Evolutionary conservation across 2,888 invertebrate genomes (phyloP), one percentile per base, ranked within the genome.

Genomic region (Boloria selene): DNA sequence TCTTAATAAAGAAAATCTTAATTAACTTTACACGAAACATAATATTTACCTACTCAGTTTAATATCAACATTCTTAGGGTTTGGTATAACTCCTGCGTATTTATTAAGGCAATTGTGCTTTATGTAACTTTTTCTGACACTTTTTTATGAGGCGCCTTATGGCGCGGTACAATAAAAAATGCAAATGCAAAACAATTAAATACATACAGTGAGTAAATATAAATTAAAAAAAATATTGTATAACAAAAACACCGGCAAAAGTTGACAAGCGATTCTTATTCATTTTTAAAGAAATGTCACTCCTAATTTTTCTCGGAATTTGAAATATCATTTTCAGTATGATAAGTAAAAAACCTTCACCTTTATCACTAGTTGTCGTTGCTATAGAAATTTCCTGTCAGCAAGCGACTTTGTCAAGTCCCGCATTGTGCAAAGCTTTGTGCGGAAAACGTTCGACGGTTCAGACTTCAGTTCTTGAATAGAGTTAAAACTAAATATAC

Each of bases 361-460:
- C 49, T 61, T 63, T 63, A 59, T 58, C 53, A 62, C 50, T 65
- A 61, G 69, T 70, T 65, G 64, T 56, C 64, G 54, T 56, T 51
- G 56, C 65, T 59, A 69, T 68, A 68, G 65, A 69, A 73, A 70
- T 70, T 61, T 63, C 67, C 68, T 66, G 70, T 65, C 67, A 62
- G 65, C 52, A 56, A 67, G 51, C 68, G 65, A 70, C 68, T 71
- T 70, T 70, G 71, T 69, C 61, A 55, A 68, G 62, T 61, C 54
- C 56, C 63, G 69, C 65, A 63, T 73, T 64, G 66, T 70, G 47
- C 62, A 47, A 61, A 50, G 72, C 68, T 72, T 71, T 70, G 67
- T 69, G 67, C 61, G 47, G 69, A 65, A 70, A 70, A 65, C 65
- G 66, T 72, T 68, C 61, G 47, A 67, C 68, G 69, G 64, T 67